Conservation (phyloP, 2,888 invertebrate species). For the Calliscelio sp. region DNA sequence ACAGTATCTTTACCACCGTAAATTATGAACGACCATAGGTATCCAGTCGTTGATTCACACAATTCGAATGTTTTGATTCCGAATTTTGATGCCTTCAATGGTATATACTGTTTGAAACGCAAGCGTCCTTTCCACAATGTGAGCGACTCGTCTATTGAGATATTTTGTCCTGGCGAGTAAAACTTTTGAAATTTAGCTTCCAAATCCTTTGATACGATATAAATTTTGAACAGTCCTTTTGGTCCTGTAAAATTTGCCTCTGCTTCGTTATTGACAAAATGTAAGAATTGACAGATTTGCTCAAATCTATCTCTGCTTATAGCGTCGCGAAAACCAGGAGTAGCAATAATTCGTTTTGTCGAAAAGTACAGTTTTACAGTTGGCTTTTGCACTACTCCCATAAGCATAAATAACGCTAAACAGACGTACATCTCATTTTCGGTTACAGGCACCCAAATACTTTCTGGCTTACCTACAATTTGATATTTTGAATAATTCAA, state of each 20-base stretch:
- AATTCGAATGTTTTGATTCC: conserved; percentile 28
- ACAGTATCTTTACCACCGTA: conserved; percentile 10
- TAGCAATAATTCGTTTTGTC: conserved; percentile 9
- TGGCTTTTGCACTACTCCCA: conserved; percentile 30
- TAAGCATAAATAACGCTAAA: conserved; percentile 21
- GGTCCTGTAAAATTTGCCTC: background rate
- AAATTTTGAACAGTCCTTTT: conserved; percentile 24
- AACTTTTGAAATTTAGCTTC: conserved; percentile 10
- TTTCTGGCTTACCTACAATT: conserved; percentile 3
- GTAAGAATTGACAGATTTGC: conserved; percentile 21
- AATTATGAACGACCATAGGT: conserved; percentile 23
- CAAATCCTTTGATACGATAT: background rate
- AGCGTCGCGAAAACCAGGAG: conserved; percentile 18
- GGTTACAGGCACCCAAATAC: background rate
- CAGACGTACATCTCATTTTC: conserved; percentile 10
- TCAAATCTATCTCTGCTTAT: conserved; percentile 23
- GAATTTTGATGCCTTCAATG: conserved; percentile 14
- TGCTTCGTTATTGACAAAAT: conserved; percentile 19
- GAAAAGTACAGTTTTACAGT: conserved; percentile 32
- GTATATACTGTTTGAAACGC: conserved; percentile 23
- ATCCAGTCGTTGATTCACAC: conserved; percentile 20
- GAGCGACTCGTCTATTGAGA: conserved; percentile 22
- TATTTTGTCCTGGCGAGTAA: conserved; percentile 17
- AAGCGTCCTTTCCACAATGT: conserved; percentile 22
- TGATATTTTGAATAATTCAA: no score